Conservation (phyloP, 1,140 invertebrate genomes). For the Bemisia tabaci region DNA sequence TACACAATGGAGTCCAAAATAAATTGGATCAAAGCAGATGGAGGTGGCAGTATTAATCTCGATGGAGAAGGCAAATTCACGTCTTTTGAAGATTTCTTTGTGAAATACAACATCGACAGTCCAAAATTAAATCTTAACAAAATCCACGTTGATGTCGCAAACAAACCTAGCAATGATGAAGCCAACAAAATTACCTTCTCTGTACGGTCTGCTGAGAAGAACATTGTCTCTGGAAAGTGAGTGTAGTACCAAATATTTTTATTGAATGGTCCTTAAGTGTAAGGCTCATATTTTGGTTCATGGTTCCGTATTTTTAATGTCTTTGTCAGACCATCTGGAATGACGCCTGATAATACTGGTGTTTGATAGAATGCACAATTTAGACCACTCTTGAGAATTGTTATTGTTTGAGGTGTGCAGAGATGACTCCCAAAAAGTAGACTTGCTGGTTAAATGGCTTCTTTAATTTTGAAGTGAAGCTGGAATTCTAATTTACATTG, state of each 20-base stretch:
- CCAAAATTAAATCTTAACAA: slow-evolving; percentile 49
- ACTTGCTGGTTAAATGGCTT: no score
- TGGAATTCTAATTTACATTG: no score
- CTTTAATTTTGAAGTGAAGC: no score
- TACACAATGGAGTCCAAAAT: slow-evolving; percentile 5
- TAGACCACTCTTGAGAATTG: no score
- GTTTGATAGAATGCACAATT: no score
- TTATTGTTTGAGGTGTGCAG: no score
- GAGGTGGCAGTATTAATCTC: slow-evolving; percentile 24
- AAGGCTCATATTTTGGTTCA: no score
- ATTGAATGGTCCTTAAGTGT: no score
- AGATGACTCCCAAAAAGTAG: no score
- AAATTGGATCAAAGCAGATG: slow-evolving; percentile 18
- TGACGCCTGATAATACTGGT: no score
- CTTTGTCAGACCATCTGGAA: no score
- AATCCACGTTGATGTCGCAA: slow-evolving; percentile 44
- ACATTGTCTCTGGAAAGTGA: slow-evolving; percentile 50
- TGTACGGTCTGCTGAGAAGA: slow-evolving; percentile 44
- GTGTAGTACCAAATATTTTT: slow-evolving; percentile 4
- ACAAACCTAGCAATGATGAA: slow-evolving; percentile 38
- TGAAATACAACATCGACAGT: slow-evolving; percentile 47
- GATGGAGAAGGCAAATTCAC: slow-evolving; percentile 39
- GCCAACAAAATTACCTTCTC: slow-evolving; percentile 43
- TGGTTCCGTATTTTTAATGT: no score
- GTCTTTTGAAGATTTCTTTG: slow-evolving; percentile 46